phyloP scores from a whole-genome alignment of 2,888 invertebrate species.

The Tinea semifulvella region DNA sequence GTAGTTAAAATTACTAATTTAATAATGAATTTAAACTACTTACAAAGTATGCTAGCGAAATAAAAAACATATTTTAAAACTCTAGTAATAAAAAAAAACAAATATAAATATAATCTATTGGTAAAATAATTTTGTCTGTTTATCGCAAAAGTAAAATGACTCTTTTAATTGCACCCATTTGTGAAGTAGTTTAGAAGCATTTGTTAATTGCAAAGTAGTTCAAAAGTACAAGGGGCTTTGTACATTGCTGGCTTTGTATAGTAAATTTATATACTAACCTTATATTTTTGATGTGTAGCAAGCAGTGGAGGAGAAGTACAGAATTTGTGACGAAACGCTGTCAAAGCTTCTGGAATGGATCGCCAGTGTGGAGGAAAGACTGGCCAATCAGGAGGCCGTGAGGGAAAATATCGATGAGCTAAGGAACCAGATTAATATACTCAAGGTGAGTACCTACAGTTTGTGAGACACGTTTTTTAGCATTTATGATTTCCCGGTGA shows the following conservation, averaged over 20 bases:
- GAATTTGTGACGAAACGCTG: constrained; percentile 87
- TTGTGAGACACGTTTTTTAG: too few relatives aligned
- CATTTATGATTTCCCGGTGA: too few relatives aligned
- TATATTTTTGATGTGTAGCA: constrained; percentile 69
- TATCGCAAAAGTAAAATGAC: neutral
- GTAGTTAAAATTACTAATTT: too few relatives aligned
- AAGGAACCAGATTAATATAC: constrained; percentile 86
- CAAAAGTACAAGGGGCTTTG: neutral
- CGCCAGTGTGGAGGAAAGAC: constrained; percentile 80
- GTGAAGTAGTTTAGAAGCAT: too few relatives aligned
- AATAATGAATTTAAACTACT: too few relatives aligned
- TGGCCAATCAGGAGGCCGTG: constrained; percentile 86
- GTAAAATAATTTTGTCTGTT: neutral
- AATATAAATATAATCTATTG: too few relatives aligned
- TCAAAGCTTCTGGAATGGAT: constrained; percentile 89
- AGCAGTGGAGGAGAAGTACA: constrained; percentile 95
- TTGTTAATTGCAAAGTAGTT: constrained; percentile 10
- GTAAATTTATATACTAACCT: constrained; percentile 21
- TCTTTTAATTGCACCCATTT: neutral
- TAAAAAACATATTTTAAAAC: too few relatives aligned
- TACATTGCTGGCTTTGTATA: constrained; percentile 2
- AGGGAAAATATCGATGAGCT: constrained; percentile 88
- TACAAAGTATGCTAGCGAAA: too few relatives aligned
- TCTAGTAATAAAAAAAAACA: too few relatives aligned
- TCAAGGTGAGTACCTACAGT: constrained; percentile 83